Evolutionary conservation across 2,797 vertebrate species (phyloP).

Genomic region (Zenarchopterus dispar): DNA sequence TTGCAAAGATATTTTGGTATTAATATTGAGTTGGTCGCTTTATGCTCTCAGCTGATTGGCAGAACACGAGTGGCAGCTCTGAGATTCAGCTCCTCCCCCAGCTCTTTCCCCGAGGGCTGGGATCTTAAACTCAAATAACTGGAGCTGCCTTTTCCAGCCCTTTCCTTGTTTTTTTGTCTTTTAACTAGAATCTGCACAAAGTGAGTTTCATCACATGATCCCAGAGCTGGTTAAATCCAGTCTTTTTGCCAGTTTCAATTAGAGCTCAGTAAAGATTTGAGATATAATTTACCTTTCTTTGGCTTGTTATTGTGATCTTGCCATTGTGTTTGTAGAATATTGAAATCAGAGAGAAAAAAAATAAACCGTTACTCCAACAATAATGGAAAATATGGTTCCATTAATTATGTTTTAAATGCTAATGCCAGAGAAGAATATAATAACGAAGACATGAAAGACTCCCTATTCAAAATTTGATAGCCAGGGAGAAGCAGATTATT

Average conservation of each 20-base stretch:
- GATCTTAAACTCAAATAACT: slow-evolving; percentile 23
- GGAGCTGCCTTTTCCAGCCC: slow-evolving; percentile 5
- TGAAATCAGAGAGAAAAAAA: slow-evolving; percentile 55
- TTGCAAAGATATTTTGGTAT: slow-evolving; percentile 52
- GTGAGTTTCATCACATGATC: slow-evolving; percentile 29
- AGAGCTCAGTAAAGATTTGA: slow-evolving; percentile 57
- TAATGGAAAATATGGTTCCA: slow-evolving; percentile 67
- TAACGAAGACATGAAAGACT: slow-evolving; percentile 77
- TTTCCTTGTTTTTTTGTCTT: slow-evolving; percentile 10
- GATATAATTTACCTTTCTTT: slow-evolving; percentile 45
- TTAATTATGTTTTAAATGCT: slow-evolving; percentile 78
- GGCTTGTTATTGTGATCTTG: slow-evolving; percentile 47
- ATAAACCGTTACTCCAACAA: slow-evolving; percentile 61
- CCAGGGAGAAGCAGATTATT: slow-evolving; percentile 80
- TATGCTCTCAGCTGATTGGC: slow-evolving; percentile 54
- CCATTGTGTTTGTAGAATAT: slow-evolving; percentile 68
- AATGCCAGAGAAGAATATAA: slow-evolving; percentile 73
- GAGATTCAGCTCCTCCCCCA: slow-evolving; percentile 5
- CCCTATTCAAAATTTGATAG: slow-evolving; percentile 75
- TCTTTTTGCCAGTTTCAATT: slow-evolving; percentile 60
- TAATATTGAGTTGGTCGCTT: slow-evolving; percentile 38
- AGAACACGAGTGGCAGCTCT: slow-evolving; percentile 31
- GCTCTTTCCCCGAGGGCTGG: neutral
- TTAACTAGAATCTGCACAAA: slow-evolving; percentile 11
- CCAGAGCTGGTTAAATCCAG: slow-evolving; percentile 35